A percentile compares a stretch with the other conserved stretches of the same genome.
Evolutionary conservation across 2,888 invertebrate genomes (phyloP).

Genomic region (Diloba caeruleocephala): DNA sequence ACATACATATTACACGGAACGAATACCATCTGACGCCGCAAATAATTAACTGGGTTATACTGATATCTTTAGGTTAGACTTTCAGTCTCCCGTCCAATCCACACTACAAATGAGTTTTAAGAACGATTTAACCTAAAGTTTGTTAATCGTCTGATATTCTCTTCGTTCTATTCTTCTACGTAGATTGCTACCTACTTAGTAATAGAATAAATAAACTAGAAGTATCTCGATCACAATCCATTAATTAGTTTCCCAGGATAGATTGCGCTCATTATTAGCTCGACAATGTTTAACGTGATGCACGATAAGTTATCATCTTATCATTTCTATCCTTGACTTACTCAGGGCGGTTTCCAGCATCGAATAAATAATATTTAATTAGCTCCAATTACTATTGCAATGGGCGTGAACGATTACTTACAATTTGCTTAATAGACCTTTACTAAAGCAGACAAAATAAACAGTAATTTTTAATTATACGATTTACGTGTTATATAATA

Average conservation of each 20-base stretch:
- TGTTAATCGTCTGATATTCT: no score
- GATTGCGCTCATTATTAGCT: conserved; percentile 41
- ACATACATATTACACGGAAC: no score
- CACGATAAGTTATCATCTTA: conserved; percentile 76
- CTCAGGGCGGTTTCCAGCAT: conserved; percentile 73
- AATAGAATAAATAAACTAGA: conserved; percentile 13
- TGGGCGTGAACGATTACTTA: conserved; percentile 61
- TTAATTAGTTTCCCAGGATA: conserved; percentile 44
- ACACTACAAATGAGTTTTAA: no score
- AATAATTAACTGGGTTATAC: no score
- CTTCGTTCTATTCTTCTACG: neutral
- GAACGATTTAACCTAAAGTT: no score
- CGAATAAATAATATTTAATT: conserved; percentile 64
- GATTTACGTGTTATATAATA: conserved; percentile 7
- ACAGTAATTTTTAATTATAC: conserved; percentile 6
- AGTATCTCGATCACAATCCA: conserved; percentile 42
- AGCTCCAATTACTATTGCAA: conserved; percentile 60
- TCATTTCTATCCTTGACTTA: conserved; percentile 76
- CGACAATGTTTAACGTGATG: conserved; percentile 65
- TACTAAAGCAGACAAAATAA: conserved; percentile 21
- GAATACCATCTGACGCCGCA: no score
- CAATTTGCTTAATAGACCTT: conserved; percentile 56
- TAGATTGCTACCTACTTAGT: conserved; percentile 1
- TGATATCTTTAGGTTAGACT: no score
- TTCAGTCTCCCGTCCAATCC: no score